phyloP scores from a whole-genome alignment of 2,888 invertebrate species.

The Sesia apiformis region DNA sequence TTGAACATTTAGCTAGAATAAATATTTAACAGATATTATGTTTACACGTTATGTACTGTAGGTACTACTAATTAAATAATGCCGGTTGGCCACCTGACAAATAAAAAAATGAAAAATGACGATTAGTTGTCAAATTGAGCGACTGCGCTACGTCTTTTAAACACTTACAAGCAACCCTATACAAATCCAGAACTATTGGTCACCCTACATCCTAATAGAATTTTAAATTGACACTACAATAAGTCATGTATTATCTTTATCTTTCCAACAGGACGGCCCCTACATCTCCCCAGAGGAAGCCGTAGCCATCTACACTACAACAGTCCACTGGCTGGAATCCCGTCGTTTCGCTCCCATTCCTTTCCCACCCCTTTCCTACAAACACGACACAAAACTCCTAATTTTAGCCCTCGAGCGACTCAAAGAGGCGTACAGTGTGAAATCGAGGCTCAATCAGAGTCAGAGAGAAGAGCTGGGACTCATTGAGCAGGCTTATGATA shows the following conservation, averaged over 20 bases:
- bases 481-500: conserved; percentile 99
- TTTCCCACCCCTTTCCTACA: conserved; percentile 99
- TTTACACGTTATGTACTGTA: no score
- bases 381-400: conserved; percentile 98
- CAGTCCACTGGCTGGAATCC: conserved; percentile 99
- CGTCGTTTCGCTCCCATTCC: conserved; percentile 99
- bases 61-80: no score
- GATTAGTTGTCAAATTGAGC: no score
- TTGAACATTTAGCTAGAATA: no score
- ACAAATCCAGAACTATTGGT: no score
- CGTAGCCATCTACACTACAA: conserved; percentile 99
- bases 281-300: conserved; percentile 99
- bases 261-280: conserved; percentile 86
- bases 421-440: conserved; percentile 98
- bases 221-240: no score
- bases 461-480: conserved; percentile 98
- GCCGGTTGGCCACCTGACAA: no score
- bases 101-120: no score
- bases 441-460: conserved; percentile 97
- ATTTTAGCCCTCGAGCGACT: conserved; percentile 96
- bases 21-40: no score
- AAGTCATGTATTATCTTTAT: neutral
- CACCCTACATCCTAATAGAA: no score
- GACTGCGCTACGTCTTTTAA: no score
- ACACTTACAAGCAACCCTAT: no score